Evolutionary conservation across 2,113 vertebrate genomes (phyloP).

Genomic region (Rhegmatorhina hoffmannsi): DNA sequence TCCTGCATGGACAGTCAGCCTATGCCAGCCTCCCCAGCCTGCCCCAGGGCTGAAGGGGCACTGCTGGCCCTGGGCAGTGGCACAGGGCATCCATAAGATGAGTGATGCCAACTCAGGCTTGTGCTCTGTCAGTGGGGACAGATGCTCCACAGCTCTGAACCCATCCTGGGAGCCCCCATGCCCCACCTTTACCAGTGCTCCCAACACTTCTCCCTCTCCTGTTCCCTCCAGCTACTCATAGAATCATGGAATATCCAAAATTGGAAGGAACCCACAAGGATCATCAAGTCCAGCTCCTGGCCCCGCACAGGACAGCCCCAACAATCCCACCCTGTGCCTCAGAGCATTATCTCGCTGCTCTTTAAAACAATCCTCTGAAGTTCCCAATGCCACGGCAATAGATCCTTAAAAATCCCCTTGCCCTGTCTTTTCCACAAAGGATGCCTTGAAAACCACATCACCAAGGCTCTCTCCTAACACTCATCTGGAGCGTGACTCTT

Average conservation of each 20-base stretch:
- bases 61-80: rapidly evolving
- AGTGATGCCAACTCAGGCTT: neutral
- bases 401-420: neutral
- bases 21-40: neutral
- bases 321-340: neutral
- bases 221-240: neutral
- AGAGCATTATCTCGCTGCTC: neutral
- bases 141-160: neutral
- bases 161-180: rapidly evolving
- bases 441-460: neutral
- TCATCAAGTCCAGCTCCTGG: neutral
- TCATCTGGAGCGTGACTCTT: rapidly evolving
- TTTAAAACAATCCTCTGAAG: neutral
- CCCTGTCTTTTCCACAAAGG: neutral
- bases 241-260: neutral
- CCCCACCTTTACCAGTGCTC: neutral
- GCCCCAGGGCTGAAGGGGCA: neutral
- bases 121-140: neutral
- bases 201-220: neutral
- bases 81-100: neutral
- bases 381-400: rapidly evolving
- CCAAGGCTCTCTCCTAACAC: rapidly evolving
- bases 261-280: neutral
- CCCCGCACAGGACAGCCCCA: neutral
- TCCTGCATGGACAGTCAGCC: rapidly evolving